Evolutionary conservation across 2,113 vertebrate genomes (phyloP).

Genomic region (Erythrolamprus reginae): DNA sequence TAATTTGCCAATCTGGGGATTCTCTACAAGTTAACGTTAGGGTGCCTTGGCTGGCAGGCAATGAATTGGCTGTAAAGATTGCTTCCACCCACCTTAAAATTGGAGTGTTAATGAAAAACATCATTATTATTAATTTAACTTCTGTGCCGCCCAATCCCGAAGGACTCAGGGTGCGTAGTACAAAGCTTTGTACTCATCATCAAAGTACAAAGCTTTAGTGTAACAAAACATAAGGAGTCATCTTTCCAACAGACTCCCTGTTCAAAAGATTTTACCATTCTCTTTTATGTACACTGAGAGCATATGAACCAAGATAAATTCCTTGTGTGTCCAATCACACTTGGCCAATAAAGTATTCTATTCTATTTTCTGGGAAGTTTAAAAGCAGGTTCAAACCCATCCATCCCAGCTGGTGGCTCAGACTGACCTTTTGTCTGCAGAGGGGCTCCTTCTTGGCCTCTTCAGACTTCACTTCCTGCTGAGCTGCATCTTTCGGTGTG

Average conservation of each 20-base stretch:
- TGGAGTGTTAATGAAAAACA: too few relatives aligned
- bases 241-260: too few relatives aligned
- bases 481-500: slow-evolving; percentile 92
- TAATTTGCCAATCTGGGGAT: not conserved
- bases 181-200: too few relatives aligned
- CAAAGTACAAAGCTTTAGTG: not conserved
- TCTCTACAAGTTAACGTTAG: not conserved
- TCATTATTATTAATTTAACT: too few relatives aligned
- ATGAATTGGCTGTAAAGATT: not conserved
- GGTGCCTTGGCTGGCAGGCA: not conserved
- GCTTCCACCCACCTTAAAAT: not conserved
- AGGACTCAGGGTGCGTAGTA: too few relatives aligned
- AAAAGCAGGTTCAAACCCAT: not conserved
- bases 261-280: not conserved
- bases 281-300: too few relatives aligned
- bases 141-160: too few relatives aligned
- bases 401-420: too few relatives aligned
- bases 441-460: slow-evolving; percentile 97
- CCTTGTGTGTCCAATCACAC: too few relatives aligned
- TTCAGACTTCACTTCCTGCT: slow-evolving; percentile 93
- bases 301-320: too few relatives aligned
- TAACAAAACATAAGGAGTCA: not conserved
- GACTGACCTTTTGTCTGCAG: slow-evolving; percentile 87
- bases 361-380: not conserved
- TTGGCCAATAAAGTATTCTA: too few relatives aligned